Evolutionary conservation across 1,140 invertebrate genomes (phyloP).

Genomic region (Ruditapes philippinarum): DNA sequence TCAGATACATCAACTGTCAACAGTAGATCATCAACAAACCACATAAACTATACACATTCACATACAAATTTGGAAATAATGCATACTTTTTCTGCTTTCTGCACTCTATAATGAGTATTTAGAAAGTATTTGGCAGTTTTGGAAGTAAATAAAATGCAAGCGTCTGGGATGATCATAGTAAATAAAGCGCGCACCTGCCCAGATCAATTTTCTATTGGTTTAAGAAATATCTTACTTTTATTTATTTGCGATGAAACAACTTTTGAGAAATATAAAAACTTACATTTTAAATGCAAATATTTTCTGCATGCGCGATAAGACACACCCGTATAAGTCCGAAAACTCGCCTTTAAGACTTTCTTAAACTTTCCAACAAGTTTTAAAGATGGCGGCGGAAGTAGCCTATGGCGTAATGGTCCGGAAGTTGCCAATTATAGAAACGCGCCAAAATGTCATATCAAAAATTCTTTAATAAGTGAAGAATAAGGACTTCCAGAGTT

Average conservation of each 20-base stretch:
- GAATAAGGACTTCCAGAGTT: no score
- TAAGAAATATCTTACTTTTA: neutral
- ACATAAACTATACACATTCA: no score
- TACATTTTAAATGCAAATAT: neutral
- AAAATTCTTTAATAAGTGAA: no score
- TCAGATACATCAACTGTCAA: no score
- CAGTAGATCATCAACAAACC: no score
- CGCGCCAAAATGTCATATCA: slow-evolving; percentile 19
- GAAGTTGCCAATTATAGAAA: slow-evolving; percentile 20
- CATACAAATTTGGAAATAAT: no score
- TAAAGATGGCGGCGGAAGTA: slow-evolving; percentile 44
- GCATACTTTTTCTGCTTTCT: no score
- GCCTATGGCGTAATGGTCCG: slow-evolving; percentile 8
- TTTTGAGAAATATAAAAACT: neutral
- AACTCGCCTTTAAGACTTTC: neutral
- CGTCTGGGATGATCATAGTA: neutral
- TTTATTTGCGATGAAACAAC: neutral
- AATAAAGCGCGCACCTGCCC: neutral
- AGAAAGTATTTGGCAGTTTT: no score
- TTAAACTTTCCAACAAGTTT: slow-evolving; percentile 28
- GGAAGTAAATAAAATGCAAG: neutral
- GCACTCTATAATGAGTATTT: no score
- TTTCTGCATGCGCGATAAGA: neutral
- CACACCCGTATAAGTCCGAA: neutral
- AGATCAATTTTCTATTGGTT: neutral